Evolutionary conservation across 2,888 invertebrate genomes (phyloP).

Genomic region (Cryptocheilus praepositus): DNA sequence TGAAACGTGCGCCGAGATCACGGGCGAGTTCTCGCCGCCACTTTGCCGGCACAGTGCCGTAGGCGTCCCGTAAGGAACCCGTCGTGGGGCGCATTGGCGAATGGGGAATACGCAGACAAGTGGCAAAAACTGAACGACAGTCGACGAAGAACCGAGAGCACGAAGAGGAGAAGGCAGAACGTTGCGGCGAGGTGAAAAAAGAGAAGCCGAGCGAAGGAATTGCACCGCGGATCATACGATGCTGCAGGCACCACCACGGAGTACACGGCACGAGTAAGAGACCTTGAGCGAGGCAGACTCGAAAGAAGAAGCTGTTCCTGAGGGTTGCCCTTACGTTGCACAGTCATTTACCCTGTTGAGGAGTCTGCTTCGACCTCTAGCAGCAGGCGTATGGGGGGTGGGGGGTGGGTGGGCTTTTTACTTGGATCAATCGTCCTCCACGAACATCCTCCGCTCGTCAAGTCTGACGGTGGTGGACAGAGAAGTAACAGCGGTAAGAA

Average conservation of each 20-base stretch:
- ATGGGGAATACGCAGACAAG: conserved; percentile 5
- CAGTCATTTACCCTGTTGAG: no score
- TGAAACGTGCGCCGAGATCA: conserved; percentile 22
- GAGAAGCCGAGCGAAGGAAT: not conserved
- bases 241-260: conserved; percentile 10
- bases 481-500: conserved; percentile 13
- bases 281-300: conserved; percentile 4
- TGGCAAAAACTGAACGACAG: not conserved
- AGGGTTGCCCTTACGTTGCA: not conserved
- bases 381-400: conserved; percentile 1
- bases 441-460: not conserved
- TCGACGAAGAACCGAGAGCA: not conserved
- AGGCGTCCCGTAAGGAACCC: conserved; percentile 1
- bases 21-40: conserved; percentile 14
- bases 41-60: conserved; percentile 28
- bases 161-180: not conserved
- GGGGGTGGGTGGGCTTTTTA: not conserved
- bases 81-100: no score
- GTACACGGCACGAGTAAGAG: conserved; percentile 3
- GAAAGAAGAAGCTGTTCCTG: conserved; percentile 11
- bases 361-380: no score
- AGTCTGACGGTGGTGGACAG: conserved; percentile 11
- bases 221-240: conserved; percentile 9
- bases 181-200: no score
- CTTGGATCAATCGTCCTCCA: no score